Conservation (phyloP, 2,888 invertebrate genomes). For the Saturnia japonica region DNA sequence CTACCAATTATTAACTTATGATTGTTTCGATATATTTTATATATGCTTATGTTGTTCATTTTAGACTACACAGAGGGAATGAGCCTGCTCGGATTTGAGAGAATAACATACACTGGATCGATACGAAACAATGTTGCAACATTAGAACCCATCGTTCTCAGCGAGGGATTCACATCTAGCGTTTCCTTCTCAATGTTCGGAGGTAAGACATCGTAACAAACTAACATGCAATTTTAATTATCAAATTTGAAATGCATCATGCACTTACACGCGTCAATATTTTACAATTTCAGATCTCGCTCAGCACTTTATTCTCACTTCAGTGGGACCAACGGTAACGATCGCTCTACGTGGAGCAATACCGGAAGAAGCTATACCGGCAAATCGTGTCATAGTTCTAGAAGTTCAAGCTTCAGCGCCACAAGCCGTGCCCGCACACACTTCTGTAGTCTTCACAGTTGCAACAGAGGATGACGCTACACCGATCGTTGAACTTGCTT, state of each 20-base stretch:
- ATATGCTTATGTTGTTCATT: neutral
- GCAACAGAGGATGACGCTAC: slow-evolving; percentile 17
- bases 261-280: neutral
- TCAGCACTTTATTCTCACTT: slow-evolving; percentile 31
- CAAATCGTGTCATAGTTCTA: slow-evolving; percentile 37
- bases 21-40: neutral
- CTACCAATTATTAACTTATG: neutral
- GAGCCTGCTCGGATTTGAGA: slow-evolving; percentile 39
- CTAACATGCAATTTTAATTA: neutral
- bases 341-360: slow-evolving; percentile 27
- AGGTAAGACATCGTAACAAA: slow-evolving; percentile 32
- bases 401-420: slow-evolving; percentile 41
- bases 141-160: slow-evolving; percentile 39
- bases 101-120: slow-evolving; percentile 38
- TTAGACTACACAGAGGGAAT: neutral
- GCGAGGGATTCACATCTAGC: slow-evolving; percentile 36
- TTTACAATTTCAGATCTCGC: slow-evolving; percentile 35
- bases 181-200: slow-evolving; percentile 41
- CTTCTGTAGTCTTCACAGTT: slow-evolving; percentile 39
- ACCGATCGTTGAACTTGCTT: slow-evolving; percentile 23
- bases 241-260: neutral
- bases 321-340: slow-evolving; percentile 28
- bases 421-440: slow-evolving; percentile 34
- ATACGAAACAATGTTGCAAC: slow-evolving; percentile 30
- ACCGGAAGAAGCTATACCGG: slow-evolving; percentile 30